These are phyloP conservation scores for Parascotia fuliginaria DNA, from an alignment of 2,888 invertebrate genomes.

Conservation along the genomic window DNA sequence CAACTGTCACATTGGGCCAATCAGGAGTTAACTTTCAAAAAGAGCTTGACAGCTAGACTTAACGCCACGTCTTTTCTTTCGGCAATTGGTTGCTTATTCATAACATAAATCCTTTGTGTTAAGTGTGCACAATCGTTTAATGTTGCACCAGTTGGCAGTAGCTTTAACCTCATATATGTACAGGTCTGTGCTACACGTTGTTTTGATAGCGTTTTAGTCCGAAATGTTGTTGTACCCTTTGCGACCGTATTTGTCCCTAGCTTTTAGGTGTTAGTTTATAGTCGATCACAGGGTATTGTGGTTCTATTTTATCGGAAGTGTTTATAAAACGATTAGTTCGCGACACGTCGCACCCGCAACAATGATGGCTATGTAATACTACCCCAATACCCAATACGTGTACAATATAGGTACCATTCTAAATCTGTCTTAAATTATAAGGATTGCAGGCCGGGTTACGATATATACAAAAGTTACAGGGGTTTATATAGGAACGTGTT, in stretches of 20 bases:
- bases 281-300: constrained; percentile 84
- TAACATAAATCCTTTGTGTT: too few relatives aligned
- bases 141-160: too few relatives aligned
- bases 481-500: constrained; percentile 44
- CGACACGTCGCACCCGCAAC: constrained; percentile 64
- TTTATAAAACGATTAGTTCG: constrained; percentile 75
- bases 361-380: constrained; percentile 74
- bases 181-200: not conserved
- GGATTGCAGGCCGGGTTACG: constrained; percentile 60
- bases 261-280: constrained; percentile 81
- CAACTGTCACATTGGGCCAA: too few relatives aligned
- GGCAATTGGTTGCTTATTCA: too few relatives aligned
- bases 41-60: too few relatives aligned
- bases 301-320: constrained; percentile 83
- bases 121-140: too few relatives aligned
- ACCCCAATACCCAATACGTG: constrained; percentile 82
- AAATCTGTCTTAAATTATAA: constrained; percentile 73
- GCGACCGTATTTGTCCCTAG: constrained; percentile 83
- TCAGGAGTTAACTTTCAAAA: too few relatives aligned
- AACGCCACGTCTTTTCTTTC: too few relatives aligned
- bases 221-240: constrained; percentile 70
- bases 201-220: not conserved
- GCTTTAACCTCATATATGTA: too few relatives aligned
- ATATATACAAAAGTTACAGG: constrained; percentile 46
- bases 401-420: constrained; percentile 69